Evolutionary conservation across 2,113 vertebrate genomes (phyloP).

Genomic region (Proteles cristata): DNA sequence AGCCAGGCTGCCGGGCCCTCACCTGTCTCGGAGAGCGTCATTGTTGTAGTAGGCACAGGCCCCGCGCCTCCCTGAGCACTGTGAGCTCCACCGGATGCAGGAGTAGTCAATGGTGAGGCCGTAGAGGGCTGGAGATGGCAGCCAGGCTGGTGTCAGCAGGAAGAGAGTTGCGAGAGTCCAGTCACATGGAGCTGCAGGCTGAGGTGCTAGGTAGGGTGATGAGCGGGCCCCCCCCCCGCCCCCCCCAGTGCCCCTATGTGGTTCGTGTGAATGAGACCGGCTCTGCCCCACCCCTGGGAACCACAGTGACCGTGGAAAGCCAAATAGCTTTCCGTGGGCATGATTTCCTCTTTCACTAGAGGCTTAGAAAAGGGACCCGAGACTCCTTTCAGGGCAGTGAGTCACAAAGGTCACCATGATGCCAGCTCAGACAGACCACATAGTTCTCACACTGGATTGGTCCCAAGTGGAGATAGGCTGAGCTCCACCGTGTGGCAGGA

Average conservation of each 20-base stretch:
- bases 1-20: background rate
- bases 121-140: slow-evolving; percentile 93
- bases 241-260: accelerated
- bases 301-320: background rate
- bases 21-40: slow-evolving; percentile 93
- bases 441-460: background rate
- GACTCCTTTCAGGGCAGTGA: background rate
- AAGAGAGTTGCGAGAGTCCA: slow-evolving; percentile 23
- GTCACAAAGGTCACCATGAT: background rate
- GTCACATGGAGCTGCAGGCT: background rate
- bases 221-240: background rate
- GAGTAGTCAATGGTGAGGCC: slow-evolving; percentile 94
- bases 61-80: slow-evolving; percentile 87
- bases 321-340: background rate
- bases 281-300: background rate
- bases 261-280: background rate
- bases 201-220: accelerated
- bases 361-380: background rate
- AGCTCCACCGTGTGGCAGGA: background rate
- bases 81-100: slow-evolving; percentile 91
- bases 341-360: background rate
- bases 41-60: slow-evolving; percentile 96
- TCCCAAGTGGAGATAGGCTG: background rate
- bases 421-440: background rate
- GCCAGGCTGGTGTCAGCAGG: slow-evolving; percentile 89